A percentile compares a stretch with the other conserved stretches of the same genome.
These are phyloP conservation scores for Naja naja DNA, from an alignment of 2,113 vertebrate genomes.

Conservation along the genomic window DNA sequence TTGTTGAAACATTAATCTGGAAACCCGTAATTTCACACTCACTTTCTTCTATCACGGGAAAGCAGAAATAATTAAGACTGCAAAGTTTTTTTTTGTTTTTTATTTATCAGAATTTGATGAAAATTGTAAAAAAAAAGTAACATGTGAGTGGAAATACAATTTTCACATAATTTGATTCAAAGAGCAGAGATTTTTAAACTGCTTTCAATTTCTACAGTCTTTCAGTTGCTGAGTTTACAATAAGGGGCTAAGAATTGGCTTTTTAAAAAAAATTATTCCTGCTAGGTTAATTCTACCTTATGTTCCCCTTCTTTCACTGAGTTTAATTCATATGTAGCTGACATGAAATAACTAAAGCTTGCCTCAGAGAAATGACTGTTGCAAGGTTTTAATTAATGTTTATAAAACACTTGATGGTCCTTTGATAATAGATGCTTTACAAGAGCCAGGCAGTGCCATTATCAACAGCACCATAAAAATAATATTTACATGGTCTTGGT, in stretches of 20 bases:
- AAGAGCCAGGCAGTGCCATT: slow-evolving; percentile 55
- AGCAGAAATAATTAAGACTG: not conserved
- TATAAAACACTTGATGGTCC: slow-evolving; percentile 20
- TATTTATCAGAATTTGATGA: not conserved
- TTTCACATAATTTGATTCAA: not conserved
- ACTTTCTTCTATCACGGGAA: not conserved
- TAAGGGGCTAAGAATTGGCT: not conserved
- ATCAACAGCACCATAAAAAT: slow-evolving; percentile 27
- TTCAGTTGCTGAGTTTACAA: not conserved
- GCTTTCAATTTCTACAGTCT: not conserved
- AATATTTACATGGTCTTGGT: slow-evolving; percentile 43
- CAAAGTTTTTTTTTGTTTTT: not conserved
- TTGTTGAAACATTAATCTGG: not conserved
- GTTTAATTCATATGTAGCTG: slow-evolving; percentile 1
- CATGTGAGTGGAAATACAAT: not conserved
- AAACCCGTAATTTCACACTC: not conserved
- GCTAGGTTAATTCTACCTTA: not conserved
- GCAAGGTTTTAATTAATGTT: slow-evolving; percentile 22
- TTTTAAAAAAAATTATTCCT: not conserved
- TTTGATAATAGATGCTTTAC: slow-evolving; percentile 44
- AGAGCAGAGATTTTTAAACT: not conserved
- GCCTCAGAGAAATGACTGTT: not conserved
- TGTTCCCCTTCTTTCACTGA: not conserved
- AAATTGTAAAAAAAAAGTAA: not conserved
- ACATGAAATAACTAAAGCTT: slow-evolving; percentile 6